Conservation (phyloP, 2,888 invertebrate species). For the Germaria angustata region DNA sequence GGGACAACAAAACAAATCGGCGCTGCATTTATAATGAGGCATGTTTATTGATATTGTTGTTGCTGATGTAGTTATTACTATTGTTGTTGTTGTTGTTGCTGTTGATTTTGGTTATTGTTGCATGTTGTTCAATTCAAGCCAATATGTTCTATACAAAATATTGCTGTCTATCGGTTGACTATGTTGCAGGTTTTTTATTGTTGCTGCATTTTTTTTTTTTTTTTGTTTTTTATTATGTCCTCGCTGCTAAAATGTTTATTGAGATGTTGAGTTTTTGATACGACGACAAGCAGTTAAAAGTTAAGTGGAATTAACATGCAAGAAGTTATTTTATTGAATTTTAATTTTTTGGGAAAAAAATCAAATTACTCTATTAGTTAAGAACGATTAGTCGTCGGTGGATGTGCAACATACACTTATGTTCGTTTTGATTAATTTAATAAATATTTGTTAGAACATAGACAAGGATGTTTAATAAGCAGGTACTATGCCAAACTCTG, state of each 20-base stretch:
- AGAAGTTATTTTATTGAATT: constrained; percentile 59
- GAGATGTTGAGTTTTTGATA: constrained; percentile 60
- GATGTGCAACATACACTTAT: background rate
- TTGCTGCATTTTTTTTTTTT: background rate
- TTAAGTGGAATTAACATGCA: constrained; percentile 59
- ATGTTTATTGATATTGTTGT: constrained; percentile 72
- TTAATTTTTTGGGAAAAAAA: constrained; percentile 35
- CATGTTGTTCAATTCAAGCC: constrained; percentile 37
- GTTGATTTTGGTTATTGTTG: constrained; percentile 17
- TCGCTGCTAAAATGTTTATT: constrained; percentile 35
- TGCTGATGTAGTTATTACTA: constrained; percentile 30
- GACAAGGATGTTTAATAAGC: background rate
- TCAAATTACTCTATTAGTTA: constrained; percentile 50
- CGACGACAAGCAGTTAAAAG: constrained; percentile 44
- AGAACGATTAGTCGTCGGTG: background rate
- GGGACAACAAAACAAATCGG: constrained; percentile 69
- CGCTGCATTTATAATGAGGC: constrained; percentile 69
- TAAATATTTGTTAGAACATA: background rate
- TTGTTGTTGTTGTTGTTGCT: constrained; percentile 33
- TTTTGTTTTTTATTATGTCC: background rate
- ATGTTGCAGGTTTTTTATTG: constrained; percentile 9
- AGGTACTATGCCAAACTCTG: background rate
- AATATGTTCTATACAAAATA: constrained; percentile 49
- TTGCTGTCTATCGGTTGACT: constrained; percentile 25
- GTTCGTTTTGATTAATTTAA: constrained; percentile 19